phyloP scores from a whole-genome alignment of 2,888 invertebrate genomes.

The Orthosia incerta region DNA sequence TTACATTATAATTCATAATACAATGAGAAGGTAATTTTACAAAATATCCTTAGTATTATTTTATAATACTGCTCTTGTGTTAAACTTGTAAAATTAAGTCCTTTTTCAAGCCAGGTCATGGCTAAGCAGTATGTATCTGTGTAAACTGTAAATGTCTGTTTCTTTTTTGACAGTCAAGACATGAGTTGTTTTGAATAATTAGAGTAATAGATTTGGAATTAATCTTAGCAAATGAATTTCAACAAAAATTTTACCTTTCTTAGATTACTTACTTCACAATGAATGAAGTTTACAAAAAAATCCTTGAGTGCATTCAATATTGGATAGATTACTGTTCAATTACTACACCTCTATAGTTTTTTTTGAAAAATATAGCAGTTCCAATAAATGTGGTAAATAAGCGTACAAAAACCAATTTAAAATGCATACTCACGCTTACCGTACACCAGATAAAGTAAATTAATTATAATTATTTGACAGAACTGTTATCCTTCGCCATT shows the following conservation, averaged over 20 bases:
- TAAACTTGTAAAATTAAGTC: neutral
- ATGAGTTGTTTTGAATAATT: conserved; percentile 4
- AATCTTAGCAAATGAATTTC: neutral
- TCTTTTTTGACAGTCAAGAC: neutral
- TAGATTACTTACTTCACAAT: neutral
- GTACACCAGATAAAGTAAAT: conserved; percentile 64
- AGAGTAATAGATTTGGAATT: neutral
- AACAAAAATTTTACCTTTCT: neutral
- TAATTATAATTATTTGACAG: conserved; percentile 75
- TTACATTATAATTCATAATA: neutral
- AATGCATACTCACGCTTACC: conserved; percentile 59
- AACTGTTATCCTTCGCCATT: conserved; percentile 78
- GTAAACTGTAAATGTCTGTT: neutral
- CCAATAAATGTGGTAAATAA: conserved; percentile 20
- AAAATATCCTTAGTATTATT: neutral
- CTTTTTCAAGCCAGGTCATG: conserved; percentile 2
- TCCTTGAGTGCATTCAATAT: conserved; percentile 48
- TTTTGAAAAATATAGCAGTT: conserved; percentile 9
- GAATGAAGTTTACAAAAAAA: conserved; percentile 35
- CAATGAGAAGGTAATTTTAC: neutral
- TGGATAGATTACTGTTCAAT: conserved; percentile 2
- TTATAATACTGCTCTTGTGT: neutral
- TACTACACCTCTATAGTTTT: conserved; percentile 7
- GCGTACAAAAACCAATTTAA: conserved; percentile 33
- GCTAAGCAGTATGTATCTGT: neutral